Evolutionary conservation across 2,113 vertebrate species (phyloP).

Genomic region (Micronycteris hirsuta): DNA sequence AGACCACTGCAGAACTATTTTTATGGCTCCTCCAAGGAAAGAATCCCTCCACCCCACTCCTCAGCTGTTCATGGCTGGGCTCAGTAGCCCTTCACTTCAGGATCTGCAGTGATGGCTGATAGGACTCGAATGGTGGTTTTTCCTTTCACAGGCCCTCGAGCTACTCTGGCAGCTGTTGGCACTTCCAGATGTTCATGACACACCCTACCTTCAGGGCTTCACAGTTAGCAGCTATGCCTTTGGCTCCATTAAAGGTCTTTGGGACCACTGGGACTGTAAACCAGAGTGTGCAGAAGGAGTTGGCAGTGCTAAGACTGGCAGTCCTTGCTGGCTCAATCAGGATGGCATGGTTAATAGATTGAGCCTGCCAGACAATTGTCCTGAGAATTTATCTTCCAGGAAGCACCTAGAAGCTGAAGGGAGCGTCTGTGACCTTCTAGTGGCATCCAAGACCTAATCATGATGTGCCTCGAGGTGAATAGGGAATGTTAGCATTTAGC

Average conservation of each 20-base stretch:
- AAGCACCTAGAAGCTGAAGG: conserved; percentile 42
- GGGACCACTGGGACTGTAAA: conserved; percentile 50
- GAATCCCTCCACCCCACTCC: not conserved
- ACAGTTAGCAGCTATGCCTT: conserved; percentile 21
- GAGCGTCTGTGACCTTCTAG: conserved; percentile 26
- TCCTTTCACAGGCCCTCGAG: conserved; percentile 22
- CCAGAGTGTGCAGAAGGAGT: conserved; percentile 20
- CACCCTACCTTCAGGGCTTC: conserved; percentile 32
- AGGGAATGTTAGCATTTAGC: not conserved
- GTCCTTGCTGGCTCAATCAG: not conserved
- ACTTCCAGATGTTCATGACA: conserved; percentile 57
- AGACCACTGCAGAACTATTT: conserved; percentile 34
- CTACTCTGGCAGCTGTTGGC: conserved; percentile 12
- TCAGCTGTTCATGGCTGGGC: conserved; percentile 1
- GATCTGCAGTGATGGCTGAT: not conserved
- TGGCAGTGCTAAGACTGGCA: conserved; percentile 29
- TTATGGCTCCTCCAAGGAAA: conserved; percentile 32
- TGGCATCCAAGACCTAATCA: not conserved
- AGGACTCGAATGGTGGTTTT: not conserved
- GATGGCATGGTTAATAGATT: not conserved
- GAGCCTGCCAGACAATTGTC: conserved; percentile 42
- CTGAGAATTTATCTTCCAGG: conserved; percentile 42
- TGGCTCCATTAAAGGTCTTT: conserved; percentile 46
- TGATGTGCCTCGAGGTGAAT: not conserved
- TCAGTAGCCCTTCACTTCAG: conserved; percentile 1